Base-by-base conservation (phyloP, 2,113 vertebrate genomes). In the Macrotis lagotis region DNA sequence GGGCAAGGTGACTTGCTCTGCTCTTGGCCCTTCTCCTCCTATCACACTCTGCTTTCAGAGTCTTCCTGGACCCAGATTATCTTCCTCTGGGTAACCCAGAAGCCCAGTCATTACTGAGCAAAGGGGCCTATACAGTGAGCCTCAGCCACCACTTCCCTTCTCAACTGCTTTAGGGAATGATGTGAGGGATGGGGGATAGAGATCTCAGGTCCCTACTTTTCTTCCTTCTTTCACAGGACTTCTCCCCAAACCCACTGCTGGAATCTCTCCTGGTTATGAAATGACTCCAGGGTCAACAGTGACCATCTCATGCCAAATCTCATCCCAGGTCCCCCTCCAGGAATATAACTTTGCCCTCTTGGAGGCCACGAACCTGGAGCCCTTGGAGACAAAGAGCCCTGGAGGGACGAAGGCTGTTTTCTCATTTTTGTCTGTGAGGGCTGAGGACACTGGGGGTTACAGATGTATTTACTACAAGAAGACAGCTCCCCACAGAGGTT, bases 401-500 rank as follows among this genome's bases (percentile, higher is more conserved):
- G 92, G 88, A 0, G 94, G 95, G 14, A 96, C 91, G 44, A 93
- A 83, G 31, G 93, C 55, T 93, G 97, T 96, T 55, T 98, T 98
- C 49, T 47, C 95, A 4, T 94, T 98, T 49, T 90, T 96, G 6
- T 47, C 92, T 50, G 47, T 91, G 28, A 44, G 92, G 88, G 44
- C 88, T 89, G 93, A 96, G 51, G 93, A 98, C 90, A 95, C 94
- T 94, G 96, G 97, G 28, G 97, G 97, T 92, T 98, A 98, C 59
- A 97, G 96, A 88, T 98, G 97, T 91, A 50, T 97, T 94, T 98
- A 98, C 94, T 97, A 97, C 51, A 97, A 96, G 93, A 97, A 97
- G 4, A 94, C 95, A 90, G 96, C 97, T 96, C 97, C 97, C 16
- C 96, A 97, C 88, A 95, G 95, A 8, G 97, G 97, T 31, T 98